Base-by-base conservation (phyloP, 2,113 vertebrate genomes). In the Megaleporinus macrocephalus region DNA sequence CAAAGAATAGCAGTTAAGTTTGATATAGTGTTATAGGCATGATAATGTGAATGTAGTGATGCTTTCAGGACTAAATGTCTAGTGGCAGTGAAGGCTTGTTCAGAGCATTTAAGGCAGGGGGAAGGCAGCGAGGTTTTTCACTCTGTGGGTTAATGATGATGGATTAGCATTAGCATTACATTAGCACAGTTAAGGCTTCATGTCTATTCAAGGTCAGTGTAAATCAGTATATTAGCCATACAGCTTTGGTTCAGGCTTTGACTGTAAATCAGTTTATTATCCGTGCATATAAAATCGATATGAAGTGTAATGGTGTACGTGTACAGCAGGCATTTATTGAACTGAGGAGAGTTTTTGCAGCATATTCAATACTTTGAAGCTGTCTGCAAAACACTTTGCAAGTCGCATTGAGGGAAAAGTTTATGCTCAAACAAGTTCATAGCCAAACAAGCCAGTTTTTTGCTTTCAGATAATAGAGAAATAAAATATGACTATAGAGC, bases 121-220 rank as follows among this genome's bases (percentile, higher is more conserved):
- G 18, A 44, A 53, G 14, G 20, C 29, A 22, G 20, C 36, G 65
- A 83, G 44, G 63, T 18, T 62, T 72, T 73, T 68, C 62, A 70
- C 80, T 24, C 57, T 20, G 53, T 86, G 20, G 55, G 66, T 82
- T 83, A 80, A 86, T 82, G 71, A 84, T 85, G 85, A 90, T 82
- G 79, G 83, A 90, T 88, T 84, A 80, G 53, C 71, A 57, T 78
- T 77, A 75, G 74, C 14, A 57, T 77, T 41, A 11, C 26, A 65
- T 63, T 76, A 30, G 20, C 29, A 26, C 22, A 16, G 29, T 36
- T 47, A 18, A 3, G 59, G 33, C 26, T 76, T 72, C 68, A 76
- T 61, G 36, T 77, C 29, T 44, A 61, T 69, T 78, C 85, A 90
- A 89, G 88, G 89, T 89, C 85, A 85, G 27, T 79, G 71, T 77